These are phyloP conservation scores for Mustela nigripes DNA, from an alignment of 2,113 vertebrate genomes.

Conservation along the genomic window DNA sequence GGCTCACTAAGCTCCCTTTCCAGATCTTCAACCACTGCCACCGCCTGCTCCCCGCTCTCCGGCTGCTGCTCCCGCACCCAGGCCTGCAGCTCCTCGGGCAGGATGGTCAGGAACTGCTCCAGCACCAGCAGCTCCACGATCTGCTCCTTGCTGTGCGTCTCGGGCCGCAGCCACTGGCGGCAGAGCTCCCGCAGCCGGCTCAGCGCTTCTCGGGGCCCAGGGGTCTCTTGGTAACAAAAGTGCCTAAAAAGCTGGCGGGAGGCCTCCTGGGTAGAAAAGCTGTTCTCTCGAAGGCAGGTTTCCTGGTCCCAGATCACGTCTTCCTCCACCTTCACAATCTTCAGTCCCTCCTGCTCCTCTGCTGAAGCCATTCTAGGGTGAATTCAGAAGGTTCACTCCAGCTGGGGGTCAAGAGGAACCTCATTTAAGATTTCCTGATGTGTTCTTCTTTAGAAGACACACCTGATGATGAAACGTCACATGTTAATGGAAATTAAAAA, in stretches of 20 bases:
- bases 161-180: background rate
- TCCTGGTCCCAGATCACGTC: background rate
- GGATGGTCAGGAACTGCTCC: slow-evolving; percentile 49
- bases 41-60: background rate
- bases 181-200: background rate
- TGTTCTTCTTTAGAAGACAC: background rate
- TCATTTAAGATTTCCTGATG: background rate
- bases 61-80: background rate
- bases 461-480: background rate
- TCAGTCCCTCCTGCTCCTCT: background rate
- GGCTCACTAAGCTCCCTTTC: background rate
- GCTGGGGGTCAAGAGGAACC: background rate
- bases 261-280: slow-evolving; percentile 50
- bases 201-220: background rate
- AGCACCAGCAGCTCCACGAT: slow-evolving; percentile 59
- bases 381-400: background rate
- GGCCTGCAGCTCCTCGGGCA: background rate
- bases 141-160: slow-evolving; percentile 45
- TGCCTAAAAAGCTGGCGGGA: slow-evolving; percentile 42
- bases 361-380: background rate
- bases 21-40: slow-evolving; percentile 40
- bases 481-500: background rate
- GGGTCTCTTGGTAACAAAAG: slow-evolving; percentile 60
- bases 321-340: slow-evolving; percentile 39
- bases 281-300: background rate